Conservation (phyloP, 1,140 invertebrate species). For the Tetramorium alpestre region DNA sequence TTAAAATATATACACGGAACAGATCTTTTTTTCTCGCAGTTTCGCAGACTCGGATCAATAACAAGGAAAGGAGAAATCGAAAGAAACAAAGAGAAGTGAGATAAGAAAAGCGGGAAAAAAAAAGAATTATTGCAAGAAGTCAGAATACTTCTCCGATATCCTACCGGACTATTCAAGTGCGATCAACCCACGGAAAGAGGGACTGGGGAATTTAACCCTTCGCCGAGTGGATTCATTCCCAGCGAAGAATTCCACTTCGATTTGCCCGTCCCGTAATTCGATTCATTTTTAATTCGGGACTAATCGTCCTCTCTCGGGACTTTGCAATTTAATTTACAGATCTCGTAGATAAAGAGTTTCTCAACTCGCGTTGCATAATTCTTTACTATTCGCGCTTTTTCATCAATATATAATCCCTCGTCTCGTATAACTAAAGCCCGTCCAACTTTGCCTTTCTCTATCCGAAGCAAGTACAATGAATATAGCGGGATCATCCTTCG, state of each 20-base stretch:
- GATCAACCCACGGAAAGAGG: slow-evolving; percentile 60
- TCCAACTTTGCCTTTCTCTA: not conserved
- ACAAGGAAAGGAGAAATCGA: not conserved
- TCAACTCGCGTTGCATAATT: slow-evolving; percentile 10
- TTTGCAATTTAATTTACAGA: slow-evolving; percentile 43
- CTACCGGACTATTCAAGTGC: slow-evolving; percentile 55
- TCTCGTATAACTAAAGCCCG: not conserved
- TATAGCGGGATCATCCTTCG: slow-evolving; percentile 37
- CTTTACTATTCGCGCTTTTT: not conserved
- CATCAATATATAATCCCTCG: slow-evolving; percentile 10
- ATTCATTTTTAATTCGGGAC: slow-evolving; percentile 51
- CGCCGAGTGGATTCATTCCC: slow-evolving; percentile 25
- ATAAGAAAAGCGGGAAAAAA: not conserved
- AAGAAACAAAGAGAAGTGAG: not conserved
- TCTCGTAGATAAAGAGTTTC: not conserved
- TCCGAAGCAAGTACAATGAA: slow-evolving; percentile 27
- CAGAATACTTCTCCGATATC: slow-evolving; percentile 67
- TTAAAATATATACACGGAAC: slow-evolving; percentile 32
- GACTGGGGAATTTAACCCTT: slow-evolving; percentile 54
- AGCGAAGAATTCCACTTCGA: slow-evolving; percentile 50
- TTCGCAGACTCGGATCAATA: slow-evolving; percentile 63
- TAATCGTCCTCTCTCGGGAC: slow-evolving; percentile 6
- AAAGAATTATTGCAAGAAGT: slow-evolving; percentile 69
- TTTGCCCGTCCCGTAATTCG: slow-evolving; percentile 37
- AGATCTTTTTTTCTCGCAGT: slow-evolving; percentile 17